A percentile compares a stretch with the other conserved stretches of the same genome.
These are phyloP conservation scores for Mormyrops attenuatus DNA, from an alignment of 2,797 vertebrate genomes.

Conservation along the genomic window DNA sequence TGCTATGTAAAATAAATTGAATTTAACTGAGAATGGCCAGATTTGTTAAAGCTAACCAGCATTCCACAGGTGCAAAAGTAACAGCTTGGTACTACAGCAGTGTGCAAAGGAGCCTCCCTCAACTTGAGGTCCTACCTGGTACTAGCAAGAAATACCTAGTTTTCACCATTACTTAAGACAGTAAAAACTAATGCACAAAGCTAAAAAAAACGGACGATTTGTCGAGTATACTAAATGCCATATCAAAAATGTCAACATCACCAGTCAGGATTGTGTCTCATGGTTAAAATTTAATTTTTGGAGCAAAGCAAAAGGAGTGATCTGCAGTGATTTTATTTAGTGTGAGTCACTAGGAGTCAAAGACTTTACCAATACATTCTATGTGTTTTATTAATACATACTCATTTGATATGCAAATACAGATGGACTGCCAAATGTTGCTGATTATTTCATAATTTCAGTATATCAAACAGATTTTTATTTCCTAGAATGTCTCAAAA, in stretches of 20 bases:
- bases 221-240: background rate
- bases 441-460: background rate
- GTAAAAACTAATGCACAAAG: background rate
- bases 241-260: background rate
- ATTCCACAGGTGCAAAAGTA: background rate
- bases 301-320: background rate
- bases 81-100: background rate
- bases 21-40: too few species aligned
- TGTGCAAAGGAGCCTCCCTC: background rate
- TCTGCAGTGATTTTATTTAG: background rate
- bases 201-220: background rate
- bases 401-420: background rate
- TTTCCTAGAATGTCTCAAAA: background rate
- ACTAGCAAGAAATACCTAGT: background rate
- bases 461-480: background rate
- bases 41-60: too few species aligned
- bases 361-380: background rate
- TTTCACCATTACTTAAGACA: background rate
- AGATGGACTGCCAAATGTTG: background rate
- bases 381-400: background rate
- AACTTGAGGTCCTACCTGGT: background rate
- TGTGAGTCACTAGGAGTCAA: background rate
- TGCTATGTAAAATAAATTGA: too few species aligned
- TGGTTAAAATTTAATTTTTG: background rate
- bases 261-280: background rate